phyloP scores from a whole-genome alignment of 2,888 invertebrate species.

The Cheilosia vulpina region DNA sequence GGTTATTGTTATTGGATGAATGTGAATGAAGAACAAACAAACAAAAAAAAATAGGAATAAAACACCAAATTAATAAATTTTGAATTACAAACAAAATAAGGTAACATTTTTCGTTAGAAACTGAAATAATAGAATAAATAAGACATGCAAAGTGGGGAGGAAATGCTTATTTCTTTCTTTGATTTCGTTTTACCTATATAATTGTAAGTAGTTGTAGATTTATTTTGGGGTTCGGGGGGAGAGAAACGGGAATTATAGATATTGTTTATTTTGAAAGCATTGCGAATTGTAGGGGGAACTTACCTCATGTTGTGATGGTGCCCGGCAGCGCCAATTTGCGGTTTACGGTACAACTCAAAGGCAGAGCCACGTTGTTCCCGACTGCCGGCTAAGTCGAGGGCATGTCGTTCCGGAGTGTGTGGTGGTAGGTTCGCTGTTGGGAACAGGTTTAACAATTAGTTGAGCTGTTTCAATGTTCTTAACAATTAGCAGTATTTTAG shows the following conservation, averaged over 20 bases:
- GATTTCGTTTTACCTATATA: conserved; percentile 48
- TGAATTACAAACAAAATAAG: conserved; percentile 57
- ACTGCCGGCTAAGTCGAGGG: conserved; percentile 90
- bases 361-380: conserved; percentile 96
- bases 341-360: conserved; percentile 97
- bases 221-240: conserved; percentile 24
- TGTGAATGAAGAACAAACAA: conserved; percentile 36
- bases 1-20: conserved; percentile 37
- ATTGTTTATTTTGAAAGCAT: not conserved
- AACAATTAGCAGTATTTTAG: no score
- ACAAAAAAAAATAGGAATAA: conserved; percentile 18
- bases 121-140: conserved; percentile 57
- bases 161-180: conserved; percentile 42
- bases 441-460: not conserved
- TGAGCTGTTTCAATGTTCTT: not conserved
- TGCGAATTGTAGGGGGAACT: conserved; percentile 76
- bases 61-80: conserved; percentile 44
- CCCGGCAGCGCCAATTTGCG: conserved; percentile 85
- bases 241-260: conserved; percentile 41
- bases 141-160: conserved; percentile 54
- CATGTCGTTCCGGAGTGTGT: conserved; percentile 83
- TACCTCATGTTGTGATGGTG: conserved; percentile 93
- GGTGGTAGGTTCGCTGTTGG: conserved; percentile 81
- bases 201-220: conserved; percentile 19
- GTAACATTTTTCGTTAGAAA: conserved; percentile 74